phyloP scores from a whole-genome alignment of 23 tunicate species.

The Botrylloides violaceus region DNA sequence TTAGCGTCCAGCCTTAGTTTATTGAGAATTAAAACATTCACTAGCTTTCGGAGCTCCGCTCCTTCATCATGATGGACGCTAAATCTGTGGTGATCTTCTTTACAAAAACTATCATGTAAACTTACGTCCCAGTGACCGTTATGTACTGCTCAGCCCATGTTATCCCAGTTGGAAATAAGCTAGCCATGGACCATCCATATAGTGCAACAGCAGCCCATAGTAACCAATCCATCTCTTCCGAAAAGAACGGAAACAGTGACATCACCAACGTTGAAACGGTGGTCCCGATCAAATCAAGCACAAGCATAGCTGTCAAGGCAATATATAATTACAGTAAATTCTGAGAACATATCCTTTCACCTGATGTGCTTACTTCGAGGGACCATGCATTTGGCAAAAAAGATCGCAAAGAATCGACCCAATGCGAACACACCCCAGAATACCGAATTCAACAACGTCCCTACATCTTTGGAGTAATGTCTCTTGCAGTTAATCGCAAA shows the following conservation, averaged over 20 bases:
- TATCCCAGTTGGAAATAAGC: slow-evolving; percentile 76
- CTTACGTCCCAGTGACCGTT: slow-evolving; percentile 56
- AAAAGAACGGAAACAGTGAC: slow-evolving; percentile 38
- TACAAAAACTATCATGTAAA: background rate
- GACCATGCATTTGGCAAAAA: slow-evolving; percentile 29
- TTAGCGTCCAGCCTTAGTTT: too few species aligned
- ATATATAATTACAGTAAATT: background rate
- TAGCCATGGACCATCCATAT: slow-evolving; percentile 82
- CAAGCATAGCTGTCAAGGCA: slow-evolving; percentile 20
- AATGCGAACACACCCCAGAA: slow-evolving; percentile 77
- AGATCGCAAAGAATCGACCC: slow-evolving; percentile 57
- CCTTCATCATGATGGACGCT: too few species aligned
- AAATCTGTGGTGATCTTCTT: too few species aligned
- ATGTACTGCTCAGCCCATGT: slow-evolving; percentile 81
- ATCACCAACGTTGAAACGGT: slow-evolving; percentile 28
- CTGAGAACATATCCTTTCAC: background rate
- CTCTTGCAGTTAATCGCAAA: slow-evolving; percentile 45
- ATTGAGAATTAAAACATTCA: too few species aligned
- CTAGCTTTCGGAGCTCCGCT: too few species aligned
- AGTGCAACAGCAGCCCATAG: slow-evolving; percentile 49
- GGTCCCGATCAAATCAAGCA: slow-evolving; percentile 47
- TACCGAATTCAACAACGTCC: slow-evolving; percentile 36
- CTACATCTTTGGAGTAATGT: slow-evolving; percentile 45
- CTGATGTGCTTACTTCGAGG: slow-evolving; percentile 25
- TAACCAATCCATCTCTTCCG: slow-evolving; percentile 26